Base-by-base conservation (phyloP, 2,797 vertebrate genomes). In the Muscicapa comitata region DNA sequence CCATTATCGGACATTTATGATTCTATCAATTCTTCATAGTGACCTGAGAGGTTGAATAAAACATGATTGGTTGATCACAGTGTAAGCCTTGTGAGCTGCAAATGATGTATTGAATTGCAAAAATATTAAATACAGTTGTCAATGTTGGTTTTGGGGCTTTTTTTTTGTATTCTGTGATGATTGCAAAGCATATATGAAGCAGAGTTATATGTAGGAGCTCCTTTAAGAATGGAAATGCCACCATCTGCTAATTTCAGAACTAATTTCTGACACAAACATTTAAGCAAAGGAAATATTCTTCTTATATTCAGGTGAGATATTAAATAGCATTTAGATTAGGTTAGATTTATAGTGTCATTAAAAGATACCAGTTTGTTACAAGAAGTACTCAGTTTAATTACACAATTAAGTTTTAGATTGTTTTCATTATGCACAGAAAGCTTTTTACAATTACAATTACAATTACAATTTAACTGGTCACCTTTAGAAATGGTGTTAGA, bases 321-420 rank as follows among this genome's bases (percentile, higher is more conserved):
- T 93, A 94, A 93, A 83, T 43, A 79, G 38, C 55, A 74, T 47
- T 90, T 96, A 77, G 73, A 91, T 95, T 92, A 89, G 37, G 50
- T 63, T 68, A 85, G 79, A 97, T 95, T 95, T 96, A 96, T 82
- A 74, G n/a, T 16, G 3, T 96, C 75, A 87, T 97, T 96, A 94
- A 90, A 95, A 93, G 83, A 73, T 91, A 88, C 37, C 21, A 16
- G 21, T 91, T 93, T 90, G 53, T 81, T 96, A 85, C 57, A 35
- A 86, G 92, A 96, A 93, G 82, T 75, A 87, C 31, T 77, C 37
- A 20, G 37, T 95, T 97, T 95, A 97, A 96, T 96, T 95, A 93
- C 61, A 81, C 86, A 96, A 88, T 96, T 93, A 95, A 77, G 73
- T 81, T 90, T 95, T 94, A 94, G 62, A 83, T 95, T 81, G 40